phyloP scores from a whole-genome alignment of 2,797 vertebrate species.

The Scleropages formosus region DNA sequence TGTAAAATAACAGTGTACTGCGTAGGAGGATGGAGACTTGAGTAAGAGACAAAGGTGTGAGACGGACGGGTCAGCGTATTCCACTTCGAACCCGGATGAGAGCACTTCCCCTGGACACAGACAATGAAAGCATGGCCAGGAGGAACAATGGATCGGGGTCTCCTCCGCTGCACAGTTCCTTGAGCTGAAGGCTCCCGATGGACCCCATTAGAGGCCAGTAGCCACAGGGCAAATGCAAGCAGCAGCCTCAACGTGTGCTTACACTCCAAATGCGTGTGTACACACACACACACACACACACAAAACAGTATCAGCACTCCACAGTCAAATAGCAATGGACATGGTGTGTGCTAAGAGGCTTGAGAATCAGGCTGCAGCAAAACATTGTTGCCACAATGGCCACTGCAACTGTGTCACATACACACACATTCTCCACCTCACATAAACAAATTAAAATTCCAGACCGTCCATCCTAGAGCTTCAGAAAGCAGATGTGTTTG shows the following conservation, averaged over 20 bases:
- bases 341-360: not conserved
- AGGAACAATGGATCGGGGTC: not conserved
- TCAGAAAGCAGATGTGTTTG: conserved; percentile 41
- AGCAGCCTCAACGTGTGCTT: conserved; percentile 35
- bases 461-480: too few relatives aligned
- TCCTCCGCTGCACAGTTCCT: not conserved
- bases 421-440: too few relatives aligned
- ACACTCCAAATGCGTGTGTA: conserved; percentile 30
- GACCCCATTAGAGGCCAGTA: not conserved
- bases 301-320: too few relatives aligned
- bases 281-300: not conserved
- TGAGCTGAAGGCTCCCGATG: not conserved
- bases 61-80: not conserved
- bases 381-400: conserved; percentile 53
- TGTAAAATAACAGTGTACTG: too few relatives aligned
- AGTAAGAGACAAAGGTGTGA: too few relatives aligned
- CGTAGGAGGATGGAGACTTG: too few relatives aligned
- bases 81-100: not conserved
- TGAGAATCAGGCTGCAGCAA: conserved; percentile 48
- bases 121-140: not conserved
- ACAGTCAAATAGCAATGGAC: too few relatives aligned
- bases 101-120: not conserved
- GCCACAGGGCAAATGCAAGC: conserved; percentile 33
- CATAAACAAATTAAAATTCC: too few relatives aligned
- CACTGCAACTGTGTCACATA: not conserved